Evolutionary conservation across 2,888 invertebrate species (phyloP).

Genomic region (Brachypterus glaber): DNA sequence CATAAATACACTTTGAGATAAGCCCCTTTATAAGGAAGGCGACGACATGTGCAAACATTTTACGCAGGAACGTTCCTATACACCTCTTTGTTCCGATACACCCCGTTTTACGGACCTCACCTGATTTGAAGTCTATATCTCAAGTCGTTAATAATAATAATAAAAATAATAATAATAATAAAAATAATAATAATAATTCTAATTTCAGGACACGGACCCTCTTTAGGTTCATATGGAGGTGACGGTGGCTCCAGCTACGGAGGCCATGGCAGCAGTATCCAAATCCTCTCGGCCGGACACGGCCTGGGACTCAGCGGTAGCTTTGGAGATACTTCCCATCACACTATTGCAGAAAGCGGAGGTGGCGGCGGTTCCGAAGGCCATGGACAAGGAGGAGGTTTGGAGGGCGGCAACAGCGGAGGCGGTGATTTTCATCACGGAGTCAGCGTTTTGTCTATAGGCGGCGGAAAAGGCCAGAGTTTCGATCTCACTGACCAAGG

Average conservation of each 20-base stretch:
- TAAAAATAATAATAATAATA: too few species aligned
- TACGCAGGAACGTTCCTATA: too few species aligned
- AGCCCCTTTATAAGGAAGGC: too few species aligned
- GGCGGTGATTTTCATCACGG: slow-evolving; percentile 28
- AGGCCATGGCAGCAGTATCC: slow-evolving; percentile 14
- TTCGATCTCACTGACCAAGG: slow-evolving; percentile 27
- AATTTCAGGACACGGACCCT: not conserved
- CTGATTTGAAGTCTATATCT: too few species aligned
- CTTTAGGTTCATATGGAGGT: slow-evolving; percentile 1
- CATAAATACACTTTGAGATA: too few species aligned
- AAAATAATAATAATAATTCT: too few species aligned
- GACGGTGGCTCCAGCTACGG: slow-evolving; percentile 13
- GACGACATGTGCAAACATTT: too few species aligned
- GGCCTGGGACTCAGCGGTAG: slow-evolving; percentile 15
- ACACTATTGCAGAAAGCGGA: slow-evolving; percentile 7
- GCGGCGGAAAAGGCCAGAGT: slow-evolving; percentile 22
- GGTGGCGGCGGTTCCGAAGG: slow-evolving; percentile 14
- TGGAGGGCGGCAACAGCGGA: slow-evolving; percentile 19
- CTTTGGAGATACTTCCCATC: slow-evolving; percentile 10
- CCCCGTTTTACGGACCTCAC: too few species aligned
- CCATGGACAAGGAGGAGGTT: slow-evolving; percentile 13
- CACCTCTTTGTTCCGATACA: too few species aligned
- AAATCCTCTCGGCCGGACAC: slow-evolving; percentile 15
- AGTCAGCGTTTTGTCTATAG: slow-evolving; percentile 25
- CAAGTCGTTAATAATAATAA: too few species aligned